Base-by-base conservation (phyloP, 2,888 invertebrate genomes). In the Alitta virens region DNA sequence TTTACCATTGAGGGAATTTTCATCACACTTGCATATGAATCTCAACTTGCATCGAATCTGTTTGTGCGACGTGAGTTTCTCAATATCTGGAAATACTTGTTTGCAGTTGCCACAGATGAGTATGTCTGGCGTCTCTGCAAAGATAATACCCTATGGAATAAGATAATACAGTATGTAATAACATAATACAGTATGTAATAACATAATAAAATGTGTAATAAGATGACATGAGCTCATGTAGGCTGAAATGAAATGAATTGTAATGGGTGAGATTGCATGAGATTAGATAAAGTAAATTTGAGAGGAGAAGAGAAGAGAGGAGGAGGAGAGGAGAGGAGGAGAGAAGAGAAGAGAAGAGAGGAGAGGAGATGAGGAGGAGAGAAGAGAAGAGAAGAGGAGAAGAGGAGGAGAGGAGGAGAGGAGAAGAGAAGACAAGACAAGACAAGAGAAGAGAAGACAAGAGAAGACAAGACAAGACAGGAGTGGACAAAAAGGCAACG, bases 21-120 rank as follows among this genome's bases (percentile, higher is more conserved):
- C 57, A 33, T 62, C 46, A 25, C 62, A 62, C 27, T 42, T 51
- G 62, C 62, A 62, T 7, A 54, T 33, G 53, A 62, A 88, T 82
- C 88, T 88, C 83, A 88, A 88, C 69, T 88, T 87, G 83, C 89
- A 89, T 80, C 88, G 88, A 63, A 86, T 85, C 74, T 88, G 88
- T 83, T 89, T 89, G 83, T 90, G 90, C 72, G 89, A 88, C 69
- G 89, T 85, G 67, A 89, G 84, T 72, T 88, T 88, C 71, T 88
- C 87, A 18, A 90, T 84, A 74, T 88, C 88, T 60, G 87, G 86
- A 81, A 89, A 90, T 83, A 88, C 86, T 78, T 89, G 88, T 68
- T 89, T 85, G 81, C 90, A 90, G 78, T 88, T 88, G 56, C 90
- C 90, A 78, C 90, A 90, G 71, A 90, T 89, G 72, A 90, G 84